Evolutionary conservation across 2,113 vertebrate genomes (phyloP), one percentile per base, ranked within the genome.

Genomic region (Callionymus lyra): DNA sequence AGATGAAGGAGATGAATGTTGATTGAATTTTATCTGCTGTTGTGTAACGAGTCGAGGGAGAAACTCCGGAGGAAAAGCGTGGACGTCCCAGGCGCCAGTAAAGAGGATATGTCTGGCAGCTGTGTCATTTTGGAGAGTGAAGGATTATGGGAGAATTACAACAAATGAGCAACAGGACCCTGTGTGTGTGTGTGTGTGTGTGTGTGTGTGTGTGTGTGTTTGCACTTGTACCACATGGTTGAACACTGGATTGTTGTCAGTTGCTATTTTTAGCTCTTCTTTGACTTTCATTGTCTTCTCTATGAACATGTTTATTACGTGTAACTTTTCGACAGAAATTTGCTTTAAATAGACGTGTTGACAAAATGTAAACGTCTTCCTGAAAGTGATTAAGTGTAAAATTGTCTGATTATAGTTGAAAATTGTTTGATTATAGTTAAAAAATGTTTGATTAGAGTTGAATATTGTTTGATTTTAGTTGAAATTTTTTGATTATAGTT

Each of bases 131-230:
- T 16, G 34, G 39, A 62, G 56, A 64, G 70, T 65, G 57, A 65
- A 76, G 69, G 66, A 74, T 85, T 80, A 76, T 70, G 59, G 61
- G 65, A 72, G 71, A 63, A 56, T 70, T 76, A 68, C 59, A 51
- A 47, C 35, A 9, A 78, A 65, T 51, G 56, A 69, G 61, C 56
- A 38, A 40, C 34, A 67, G 48, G 38, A 51, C 19, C 53, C 31
- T 43, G 31, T 42, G 38, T 45, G 16, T 38, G 37, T 38, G 31
- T 15, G 13, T 48, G 19, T 43, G 43, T 21, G 35, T 16, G 47
- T 15, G 13, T 48, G 19, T 43, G 43, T 21, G 35, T 16, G 47
- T 42, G 16, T 44, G 15, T 32, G 47, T 13, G 53, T 18, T 31
- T 27, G 56, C 36, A 41, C 21, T 27, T 57, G 47, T 19, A 9